Evolutionary conservation across 2,797 vertebrate genomes (phyloP).

Genomic region (Brotogeris chrysoptera): DNA sequence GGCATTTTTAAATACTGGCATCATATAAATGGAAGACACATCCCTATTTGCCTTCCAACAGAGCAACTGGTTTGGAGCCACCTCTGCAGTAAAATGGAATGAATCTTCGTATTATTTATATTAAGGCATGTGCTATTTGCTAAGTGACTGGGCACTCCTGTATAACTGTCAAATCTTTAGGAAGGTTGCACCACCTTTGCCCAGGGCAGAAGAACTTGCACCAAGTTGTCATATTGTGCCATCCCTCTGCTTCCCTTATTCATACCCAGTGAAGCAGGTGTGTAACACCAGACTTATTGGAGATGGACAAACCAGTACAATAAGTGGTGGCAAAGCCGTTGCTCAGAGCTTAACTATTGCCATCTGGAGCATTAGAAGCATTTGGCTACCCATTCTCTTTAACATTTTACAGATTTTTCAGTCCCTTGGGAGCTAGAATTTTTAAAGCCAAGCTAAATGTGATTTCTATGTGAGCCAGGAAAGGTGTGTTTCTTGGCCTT

Average conservation of each 20-base stretch:
- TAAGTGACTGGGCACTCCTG: background rate
- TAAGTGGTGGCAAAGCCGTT: background rate
- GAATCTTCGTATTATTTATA: background rate
- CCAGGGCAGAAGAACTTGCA: background rate
- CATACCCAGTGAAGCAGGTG: background rate
- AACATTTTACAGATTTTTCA: background rate
- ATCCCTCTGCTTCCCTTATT: background rate
- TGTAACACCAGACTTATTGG: background rate
- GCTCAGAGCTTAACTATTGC: background rate
- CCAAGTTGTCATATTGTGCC: accelerated
- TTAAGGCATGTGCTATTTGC: background rate
- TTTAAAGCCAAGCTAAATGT: background rate
- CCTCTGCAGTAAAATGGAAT: background rate
- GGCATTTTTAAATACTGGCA: background rate
- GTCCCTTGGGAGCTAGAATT: background rate
- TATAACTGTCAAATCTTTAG: background rate
- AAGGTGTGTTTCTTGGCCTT: background rate
- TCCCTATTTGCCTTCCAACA: background rate
- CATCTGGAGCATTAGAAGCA: background rate
- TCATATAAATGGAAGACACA: background rate
- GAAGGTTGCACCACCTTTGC: background rate
- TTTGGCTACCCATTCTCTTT: background rate
- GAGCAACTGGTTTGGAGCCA: background rate
- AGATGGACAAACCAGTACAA: background rate
- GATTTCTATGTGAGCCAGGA: background rate